Evolutionary conservation across 2,888 invertebrate genomes (phyloP).

Genomic region (Patella pellucida): DNA sequence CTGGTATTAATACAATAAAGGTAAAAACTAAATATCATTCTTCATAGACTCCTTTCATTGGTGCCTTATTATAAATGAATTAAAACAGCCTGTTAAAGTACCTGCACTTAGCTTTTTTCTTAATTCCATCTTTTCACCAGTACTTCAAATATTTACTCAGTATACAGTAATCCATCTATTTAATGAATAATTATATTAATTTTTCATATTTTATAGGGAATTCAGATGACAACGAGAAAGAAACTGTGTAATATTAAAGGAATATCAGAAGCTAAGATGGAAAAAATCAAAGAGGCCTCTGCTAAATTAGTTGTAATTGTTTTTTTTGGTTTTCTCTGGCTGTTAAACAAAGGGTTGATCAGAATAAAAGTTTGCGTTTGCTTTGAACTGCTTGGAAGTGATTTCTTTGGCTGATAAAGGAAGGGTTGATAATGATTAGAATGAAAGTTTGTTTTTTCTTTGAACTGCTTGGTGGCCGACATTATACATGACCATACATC

Average conservation of each 20-base stretch:
- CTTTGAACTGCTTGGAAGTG: too few species aligned
- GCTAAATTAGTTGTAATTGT: constrained; percentile 74
- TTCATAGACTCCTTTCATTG: too few species aligned
- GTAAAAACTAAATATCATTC: constrained; percentile 41
- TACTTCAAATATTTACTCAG: background rate
- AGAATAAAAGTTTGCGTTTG: too few species aligned
- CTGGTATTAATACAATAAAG: constrained; percentile 85
- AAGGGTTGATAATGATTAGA: too few species aligned
- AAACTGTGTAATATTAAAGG: constrained; percentile 82
- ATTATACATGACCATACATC: background rate
- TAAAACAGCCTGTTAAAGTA: too few species aligned
- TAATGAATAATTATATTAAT: background rate
- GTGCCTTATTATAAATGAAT: too few species aligned
- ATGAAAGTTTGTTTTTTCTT: too few species aligned
- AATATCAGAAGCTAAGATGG: constrained; percentile 83
- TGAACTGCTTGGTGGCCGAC: too few species aligned
- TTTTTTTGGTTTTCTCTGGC: too few species aligned
- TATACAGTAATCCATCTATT: background rate
- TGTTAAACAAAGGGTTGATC: too few species aligned
- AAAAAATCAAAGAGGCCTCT: constrained; percentile 84
- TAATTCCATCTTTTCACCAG: background rate
- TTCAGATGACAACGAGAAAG: constrained; percentile 85
- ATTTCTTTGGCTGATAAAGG: too few species aligned
- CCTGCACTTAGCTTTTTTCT: background rate
- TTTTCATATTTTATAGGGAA: constrained; percentile 72